phyloP scores from a whole-genome alignment of 1,140 invertebrate genomes.

The Triops cancriformis region DNA sequence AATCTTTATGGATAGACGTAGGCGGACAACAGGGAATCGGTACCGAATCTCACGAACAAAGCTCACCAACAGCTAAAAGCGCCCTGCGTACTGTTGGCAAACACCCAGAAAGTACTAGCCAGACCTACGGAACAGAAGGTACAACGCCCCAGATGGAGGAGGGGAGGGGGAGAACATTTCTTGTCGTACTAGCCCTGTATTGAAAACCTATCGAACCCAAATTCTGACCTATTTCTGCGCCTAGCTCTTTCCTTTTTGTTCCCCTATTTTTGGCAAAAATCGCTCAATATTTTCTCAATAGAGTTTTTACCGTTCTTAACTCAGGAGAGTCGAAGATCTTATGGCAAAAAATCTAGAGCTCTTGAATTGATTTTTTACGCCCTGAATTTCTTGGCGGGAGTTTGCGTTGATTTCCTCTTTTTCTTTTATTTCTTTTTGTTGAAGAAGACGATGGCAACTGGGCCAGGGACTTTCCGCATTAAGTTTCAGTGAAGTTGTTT shows the following conservation, averaged over 20 bases:
- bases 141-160: neutral
- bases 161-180: too few relatives aligned
- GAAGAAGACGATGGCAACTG: neutral
- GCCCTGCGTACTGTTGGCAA: neutral
- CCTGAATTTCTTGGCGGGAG: too few relatives aligned
- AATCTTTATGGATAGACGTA: too few relatives aligned
- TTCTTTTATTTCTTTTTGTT: neutral
- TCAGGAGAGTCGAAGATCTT: neutral
- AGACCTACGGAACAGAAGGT: neutral
- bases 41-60: neutral
- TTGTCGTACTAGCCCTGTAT: neutral
- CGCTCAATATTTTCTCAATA: neutral
- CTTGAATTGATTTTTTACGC: neutral
- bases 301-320: neutral
- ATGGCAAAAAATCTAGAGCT: neutral
- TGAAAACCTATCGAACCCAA: neutral
- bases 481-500: neutral
- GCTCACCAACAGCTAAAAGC: neutral
- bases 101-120: neutral
- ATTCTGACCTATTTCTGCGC: neutral
- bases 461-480: neutral
- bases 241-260: neutral
- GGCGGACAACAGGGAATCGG: neutral
- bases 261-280: neutral
- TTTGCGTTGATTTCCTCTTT: neutral